Base-by-base conservation (phyloP, 2,888 invertebrate species). In the Leptinotarsa juncta region DNA sequence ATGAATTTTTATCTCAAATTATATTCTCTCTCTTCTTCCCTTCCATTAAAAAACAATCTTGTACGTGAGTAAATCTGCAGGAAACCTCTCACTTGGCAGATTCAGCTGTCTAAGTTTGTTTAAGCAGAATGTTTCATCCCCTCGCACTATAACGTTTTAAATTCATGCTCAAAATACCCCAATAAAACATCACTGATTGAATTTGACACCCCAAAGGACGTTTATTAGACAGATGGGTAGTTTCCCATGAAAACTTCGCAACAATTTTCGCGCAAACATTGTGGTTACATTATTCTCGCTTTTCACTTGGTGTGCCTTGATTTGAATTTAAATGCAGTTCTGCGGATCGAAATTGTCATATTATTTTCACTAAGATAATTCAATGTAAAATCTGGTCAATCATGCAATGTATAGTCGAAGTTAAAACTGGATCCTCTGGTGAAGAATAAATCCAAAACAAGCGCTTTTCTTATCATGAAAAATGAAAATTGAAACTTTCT, bases 151-250 rank as follows among this genome's bases (percentile, higher is more conserved):
- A 71, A 65, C 73, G 74, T 79, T 79, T 80, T 76, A 75, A 81
- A 80, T 82, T 86, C 84, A 87, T 84, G 85, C 86, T 86, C 87
- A 86, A 87, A 87, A 84, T 87, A 85, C 84, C 86, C 85, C 85
- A 85, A 87, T 87, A 86, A 87, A 87, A 87, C 85, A 84, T 84
- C 84, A 83, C 82, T 85, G 86, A 87, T 87, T 87, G 86, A 87
- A 87, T 87, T 87, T 87, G 87, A 86, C 87, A 87, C 87, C 86
- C 87, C 86, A 84, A 81, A 84, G 85, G 82, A 83, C 83, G 82
- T 85, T 85, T 85, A 86, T 86, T 85, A 86, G 85, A 84, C 86
- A 87, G 85, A 83, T 87, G 87, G 83, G 80, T 79, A 80, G 84
- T 71, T 79, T 86, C 86, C 83, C 86, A 86, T 82, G 81, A 70